These are phyloP conservation scores for Lepidocyrtinus sp. DNA, from an alignment of 2,888 invertebrate species.

Conservation along the genomic window DNA sequence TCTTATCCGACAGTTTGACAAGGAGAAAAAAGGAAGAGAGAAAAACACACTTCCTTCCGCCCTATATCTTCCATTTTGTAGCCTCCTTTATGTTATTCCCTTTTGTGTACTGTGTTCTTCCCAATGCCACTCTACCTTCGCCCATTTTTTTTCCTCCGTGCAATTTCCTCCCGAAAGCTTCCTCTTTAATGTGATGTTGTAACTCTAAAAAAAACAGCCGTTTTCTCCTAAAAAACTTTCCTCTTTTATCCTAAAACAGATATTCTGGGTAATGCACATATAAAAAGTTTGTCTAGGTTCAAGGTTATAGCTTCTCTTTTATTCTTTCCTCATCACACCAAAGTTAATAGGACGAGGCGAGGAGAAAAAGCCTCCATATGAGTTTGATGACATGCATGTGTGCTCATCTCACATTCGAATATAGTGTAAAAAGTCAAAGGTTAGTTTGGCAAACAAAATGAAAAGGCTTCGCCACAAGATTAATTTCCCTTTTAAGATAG, in stretches of 20 bases:
- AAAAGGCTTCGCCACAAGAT: neutral
- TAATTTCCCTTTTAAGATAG: no score
- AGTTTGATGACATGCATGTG: neutral
- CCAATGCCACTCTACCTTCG: conserved; percentile 3
- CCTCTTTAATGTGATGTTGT: conserved; percentile 26
- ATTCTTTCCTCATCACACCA: no score
- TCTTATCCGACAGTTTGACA: conserved; percentile 45
- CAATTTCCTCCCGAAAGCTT: conserved; percentile 50
- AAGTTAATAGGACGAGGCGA: no score
- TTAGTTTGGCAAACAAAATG: neutral
- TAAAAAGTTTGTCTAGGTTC: conserved; percentile 20
- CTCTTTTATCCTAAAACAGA: neutral
- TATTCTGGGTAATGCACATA: neutral
- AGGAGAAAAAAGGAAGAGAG: conserved; percentile 40
- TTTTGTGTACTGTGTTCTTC: conserved; percentile 30
- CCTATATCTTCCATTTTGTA: conserved; percentile 30
- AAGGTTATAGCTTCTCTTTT: conserved; percentile 24
- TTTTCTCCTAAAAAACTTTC: neutral
- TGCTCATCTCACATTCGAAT: neutral
- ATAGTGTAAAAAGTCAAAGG: neutral
- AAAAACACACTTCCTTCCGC: conserved; percentile 39
- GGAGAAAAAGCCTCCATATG: neutral
- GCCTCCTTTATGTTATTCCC: conserved; percentile 25
- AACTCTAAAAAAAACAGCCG: no score
- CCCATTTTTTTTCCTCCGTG: conserved; percentile 27